Evolutionary conservation across 2,888 invertebrate species (phyloP), one percentile per base, ranked within the genome.

Genomic region (Xestia rhomboidea): DNA sequence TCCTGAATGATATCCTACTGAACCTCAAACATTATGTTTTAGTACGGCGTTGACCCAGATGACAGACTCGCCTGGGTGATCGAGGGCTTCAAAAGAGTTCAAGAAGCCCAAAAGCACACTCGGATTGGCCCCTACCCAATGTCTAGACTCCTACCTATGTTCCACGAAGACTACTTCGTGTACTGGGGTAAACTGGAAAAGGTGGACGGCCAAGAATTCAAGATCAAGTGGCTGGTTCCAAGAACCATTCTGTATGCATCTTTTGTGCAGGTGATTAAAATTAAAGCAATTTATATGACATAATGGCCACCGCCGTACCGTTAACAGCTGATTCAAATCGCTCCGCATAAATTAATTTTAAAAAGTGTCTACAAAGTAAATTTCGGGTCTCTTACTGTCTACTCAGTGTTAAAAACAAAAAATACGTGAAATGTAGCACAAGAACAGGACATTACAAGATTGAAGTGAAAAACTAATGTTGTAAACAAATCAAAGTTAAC

Each of bases 181-280:
- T 98, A 98, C 87, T 97, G 97, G 97, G 98, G 98, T 2, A 95
- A 94, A 24, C 91, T 98, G 66, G 92, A 91, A 1, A 97, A 97
- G 0, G 92, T 92, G 1, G 91, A 90, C 8, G 97, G 97, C 27
- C 90, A 94, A 0, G 96, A 79, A 1, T 91, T 96, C 83, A 93
- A 93, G 0, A 94, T 97, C 44, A 92, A 97, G 38, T 98, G 98
- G 98, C 83, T 98, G 13, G 94, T 98, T n/a, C 97, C 97, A 1
- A 94, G 98, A 78, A 92, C 93, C 73, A 97, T 97, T 0, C 92
- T 97, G 46, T 97, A 95, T 84, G 97, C 98, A 46, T 97, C 97
- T 8, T 89, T 93, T 7, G 96, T 97, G 46, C 98, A 98, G 96
- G 97, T 97, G 90, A 67, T 8, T 49, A n/a, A 30, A 30, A 62